Percentiles rank a stretch among this genome's conserved stretches.
Evolutionary conservation across 2,113 vertebrate genomes (phyloP).

Genomic region (Laticauda laticaudata): DNA sequence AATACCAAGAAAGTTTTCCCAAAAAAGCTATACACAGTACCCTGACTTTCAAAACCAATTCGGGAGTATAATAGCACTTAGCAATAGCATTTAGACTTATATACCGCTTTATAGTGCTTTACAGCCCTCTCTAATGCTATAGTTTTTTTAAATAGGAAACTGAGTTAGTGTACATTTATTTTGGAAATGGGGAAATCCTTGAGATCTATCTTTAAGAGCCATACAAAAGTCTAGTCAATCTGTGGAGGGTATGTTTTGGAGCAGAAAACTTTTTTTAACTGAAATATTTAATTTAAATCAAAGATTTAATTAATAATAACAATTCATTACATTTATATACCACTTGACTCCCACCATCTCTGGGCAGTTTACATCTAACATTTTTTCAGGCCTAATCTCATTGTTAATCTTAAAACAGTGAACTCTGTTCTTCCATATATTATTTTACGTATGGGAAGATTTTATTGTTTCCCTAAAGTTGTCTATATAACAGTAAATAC

Average conservation of each 20-base stretch:
- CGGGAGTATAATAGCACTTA: background rate
- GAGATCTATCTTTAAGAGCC: background rate
- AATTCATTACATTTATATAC: background rate
- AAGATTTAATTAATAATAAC: background rate
- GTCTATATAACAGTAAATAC: background rate
- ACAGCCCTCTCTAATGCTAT: background rate
- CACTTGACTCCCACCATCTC: background rate
- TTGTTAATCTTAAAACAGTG: background rate
- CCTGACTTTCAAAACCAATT: background rate
- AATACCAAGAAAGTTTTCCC: background rate
- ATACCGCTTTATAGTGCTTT: too few relatives aligned
- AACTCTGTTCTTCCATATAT: background rate
- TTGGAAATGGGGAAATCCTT: background rate
- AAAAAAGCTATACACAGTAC: background rate
- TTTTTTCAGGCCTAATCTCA: conserved; percentile 18
- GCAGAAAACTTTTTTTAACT: background rate
- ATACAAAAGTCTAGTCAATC: background rate
- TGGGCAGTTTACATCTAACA: background rate
- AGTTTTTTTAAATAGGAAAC: background rate
- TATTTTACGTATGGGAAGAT: background rate
- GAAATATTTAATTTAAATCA: background rate
- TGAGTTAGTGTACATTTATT: background rate
- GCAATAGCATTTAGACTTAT: too few relatives aligned
- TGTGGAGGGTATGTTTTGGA: background rate
- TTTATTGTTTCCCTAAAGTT: background rate